A percentile compares a stretch with the other conserved stretches of the same genome.
phyloP scores from a whole-genome alignment of 2,113 vertebrate species.

The Carassius auratus region DNA sequence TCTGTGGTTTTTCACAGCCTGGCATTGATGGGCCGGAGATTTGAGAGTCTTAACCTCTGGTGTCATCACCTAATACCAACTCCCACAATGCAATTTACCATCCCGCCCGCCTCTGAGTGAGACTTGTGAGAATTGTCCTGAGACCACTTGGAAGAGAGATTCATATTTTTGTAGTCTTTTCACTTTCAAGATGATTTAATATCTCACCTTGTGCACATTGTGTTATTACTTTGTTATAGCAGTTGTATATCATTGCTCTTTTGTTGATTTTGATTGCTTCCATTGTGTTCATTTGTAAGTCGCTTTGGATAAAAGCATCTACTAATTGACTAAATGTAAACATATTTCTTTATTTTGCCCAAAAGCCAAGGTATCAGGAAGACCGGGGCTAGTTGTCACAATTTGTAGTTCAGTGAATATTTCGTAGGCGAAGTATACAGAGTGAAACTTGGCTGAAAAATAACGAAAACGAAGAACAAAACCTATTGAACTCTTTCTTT shows the following conservation, averaged over 20 bases:
- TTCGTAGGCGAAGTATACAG: background rate
- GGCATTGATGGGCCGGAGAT: conserved; percentile 26
- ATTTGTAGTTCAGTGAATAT: background rate
- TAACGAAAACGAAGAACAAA: too few relatives aligned
- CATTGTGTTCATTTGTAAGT: too few relatives aligned
- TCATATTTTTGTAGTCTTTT: conserved; percentile 15
- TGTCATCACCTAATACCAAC: conserved; percentile 43
- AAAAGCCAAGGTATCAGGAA: background rate
- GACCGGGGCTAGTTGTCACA: background rate
- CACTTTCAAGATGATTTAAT: conserved; percentile 14
- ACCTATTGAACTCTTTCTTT: background rate
- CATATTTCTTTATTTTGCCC: background rate
- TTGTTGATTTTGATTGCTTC: too few relatives aligned
- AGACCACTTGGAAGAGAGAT: conserved; percentile 7
- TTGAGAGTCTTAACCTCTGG: conserved; percentile 31
- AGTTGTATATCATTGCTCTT: too few relatives aligned
- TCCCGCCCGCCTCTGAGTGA: background rate
- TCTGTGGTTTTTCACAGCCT: background rate
- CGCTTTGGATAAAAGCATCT: too few relatives aligned
- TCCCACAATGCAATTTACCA: conserved; percentile 43
- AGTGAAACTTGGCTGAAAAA: too few relatives aligned
- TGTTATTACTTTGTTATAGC: conserved; percentile 10
- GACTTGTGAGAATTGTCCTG: background rate
- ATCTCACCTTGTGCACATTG: background rate
- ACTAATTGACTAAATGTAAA: too few relatives aligned